Conservation (phyloP, 37 sponge, comb jelly and placozoan genomes). For the Bolinopsis microptera region DNA sequence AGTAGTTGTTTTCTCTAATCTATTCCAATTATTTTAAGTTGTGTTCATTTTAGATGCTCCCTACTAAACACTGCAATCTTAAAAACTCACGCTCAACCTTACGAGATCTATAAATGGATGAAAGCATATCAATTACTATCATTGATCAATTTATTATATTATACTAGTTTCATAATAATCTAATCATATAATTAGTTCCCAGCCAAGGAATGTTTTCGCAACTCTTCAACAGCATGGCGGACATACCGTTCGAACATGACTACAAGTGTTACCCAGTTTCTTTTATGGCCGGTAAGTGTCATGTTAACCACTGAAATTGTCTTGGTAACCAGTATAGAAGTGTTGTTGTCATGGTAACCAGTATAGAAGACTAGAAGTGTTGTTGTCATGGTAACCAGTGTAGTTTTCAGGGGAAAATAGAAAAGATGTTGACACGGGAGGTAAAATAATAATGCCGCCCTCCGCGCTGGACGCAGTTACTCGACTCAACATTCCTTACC, state of each 20-base stretch:
- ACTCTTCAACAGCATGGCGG: constrained; percentile 6
- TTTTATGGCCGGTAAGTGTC: constrained; percentile 30
- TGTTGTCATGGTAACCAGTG: neutral
- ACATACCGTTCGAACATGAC: constrained; percentile 59
- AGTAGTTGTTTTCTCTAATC: too few relatives aligned
- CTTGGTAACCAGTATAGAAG: neutral
- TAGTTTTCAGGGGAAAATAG: constrained; percentile 67
- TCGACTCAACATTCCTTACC: constrained; percentile 81
- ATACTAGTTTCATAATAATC: too few relatives aligned
- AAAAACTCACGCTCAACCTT: too few relatives aligned
- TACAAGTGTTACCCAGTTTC: constrained; percentile 66
- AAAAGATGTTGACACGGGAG: constrained; percentile 81
- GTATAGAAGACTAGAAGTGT: neutral
- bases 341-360: neutral
- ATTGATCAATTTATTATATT: too few relatives aligned
- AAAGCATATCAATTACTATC: too few relatives aligned
- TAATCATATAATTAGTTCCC: neutral
- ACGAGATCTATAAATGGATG: too few relatives aligned
- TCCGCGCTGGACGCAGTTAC: constrained; percentile 89
- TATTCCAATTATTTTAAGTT: too few relatives aligned
- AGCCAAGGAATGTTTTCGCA: constrained; percentile 20
- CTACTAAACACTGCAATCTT: too few relatives aligned
- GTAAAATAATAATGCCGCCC: constrained; percentile 96
- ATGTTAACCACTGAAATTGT: neutral
- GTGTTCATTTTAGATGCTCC: too few relatives aligned